These are phyloP conservation scores for Tipula lateralis DNA, from an alignment of 2,888 invertebrate genomes.

Conservation along the genomic window DNA sequence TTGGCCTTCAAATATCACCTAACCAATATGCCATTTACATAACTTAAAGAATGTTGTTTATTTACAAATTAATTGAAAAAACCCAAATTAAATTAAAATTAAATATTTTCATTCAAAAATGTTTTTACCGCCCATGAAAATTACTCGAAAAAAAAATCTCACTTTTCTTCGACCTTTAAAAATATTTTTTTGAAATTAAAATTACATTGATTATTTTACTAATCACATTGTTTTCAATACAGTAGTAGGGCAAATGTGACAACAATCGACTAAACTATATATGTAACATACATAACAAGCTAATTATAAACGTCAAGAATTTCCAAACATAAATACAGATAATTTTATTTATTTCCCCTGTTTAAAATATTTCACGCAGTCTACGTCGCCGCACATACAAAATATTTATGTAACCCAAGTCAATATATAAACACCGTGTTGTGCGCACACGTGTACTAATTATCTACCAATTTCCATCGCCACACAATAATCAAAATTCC, in stretches of 20 bases:
- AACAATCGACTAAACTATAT: neutral
- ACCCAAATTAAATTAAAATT: neutral
- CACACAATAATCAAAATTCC: conserved; percentile 24
- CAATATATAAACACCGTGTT: neutral
- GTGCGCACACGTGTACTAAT: conserved; percentile 6
- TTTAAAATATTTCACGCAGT: neutral
- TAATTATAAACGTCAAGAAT: neutral
- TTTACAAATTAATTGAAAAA: neutral
- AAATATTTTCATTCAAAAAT: neutral
- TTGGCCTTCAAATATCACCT: neutral
- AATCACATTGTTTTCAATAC: neutral
- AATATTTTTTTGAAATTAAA: neutral
- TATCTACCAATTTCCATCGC: conserved; percentile 19
- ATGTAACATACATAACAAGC: neutral
- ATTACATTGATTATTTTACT: neutral
- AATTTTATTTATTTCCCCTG: neutral
- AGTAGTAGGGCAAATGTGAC: neutral
- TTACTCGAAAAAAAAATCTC: neutral
- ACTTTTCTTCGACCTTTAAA: neutral
- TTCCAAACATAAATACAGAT: neutral
- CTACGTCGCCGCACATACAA: neutral
- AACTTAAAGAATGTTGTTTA: neutral
- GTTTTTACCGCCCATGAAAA: neutral
- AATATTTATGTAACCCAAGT: conserved; percentile 11
- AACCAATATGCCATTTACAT: neutral